These are phyloP conservation scores for Sebastes schlegelii DNA, from an alignment of 2,113 vertebrate genomes.

Conservation along the genomic window DNA sequence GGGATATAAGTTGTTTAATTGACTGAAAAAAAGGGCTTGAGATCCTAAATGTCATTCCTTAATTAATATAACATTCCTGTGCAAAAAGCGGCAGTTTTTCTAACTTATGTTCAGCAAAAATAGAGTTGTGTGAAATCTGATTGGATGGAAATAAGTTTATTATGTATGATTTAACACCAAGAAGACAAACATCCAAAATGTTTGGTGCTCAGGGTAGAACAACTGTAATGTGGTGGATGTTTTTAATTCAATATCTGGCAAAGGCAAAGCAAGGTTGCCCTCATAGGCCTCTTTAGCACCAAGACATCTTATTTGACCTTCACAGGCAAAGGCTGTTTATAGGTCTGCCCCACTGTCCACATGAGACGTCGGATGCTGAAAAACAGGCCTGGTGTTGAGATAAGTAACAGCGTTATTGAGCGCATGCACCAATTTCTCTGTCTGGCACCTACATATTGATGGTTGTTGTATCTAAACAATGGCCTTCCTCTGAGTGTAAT, in stretches of 20 bases:
- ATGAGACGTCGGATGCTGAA: constrained; percentile 34
- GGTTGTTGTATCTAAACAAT: constrained; percentile 60
- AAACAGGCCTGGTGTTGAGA: constrained; percentile 49
- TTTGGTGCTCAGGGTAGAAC: neutral
- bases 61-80: constrained; percentile 39
- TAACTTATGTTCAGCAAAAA: neutral
- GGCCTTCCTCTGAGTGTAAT: constrained; percentile 51
- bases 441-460: constrained; percentile 66
- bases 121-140: neutral
- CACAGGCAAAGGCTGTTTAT: constrained; percentile 41
- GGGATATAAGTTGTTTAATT: constrained; percentile 49
- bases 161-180: neutral
- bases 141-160: constrained; percentile 2
- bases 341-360: constrained; percentile 37
- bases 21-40: constrained; percentile 30
- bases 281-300: constrained; percentile 24
- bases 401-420: constrained; percentile 42
- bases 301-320: constrained; percentile 55
- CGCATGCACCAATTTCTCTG: constrained; percentile 53
- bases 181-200: neutral
- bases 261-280: constrained; percentile 7
- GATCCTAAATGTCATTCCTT: constrained; percentile 15
- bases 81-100: neutral
- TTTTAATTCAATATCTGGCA: constrained; percentile 15
- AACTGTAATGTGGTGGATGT: neutral